phyloP scores from a whole-genome alignment of 2,888 invertebrate species.

The Apocheima hispidaria region DNA sequence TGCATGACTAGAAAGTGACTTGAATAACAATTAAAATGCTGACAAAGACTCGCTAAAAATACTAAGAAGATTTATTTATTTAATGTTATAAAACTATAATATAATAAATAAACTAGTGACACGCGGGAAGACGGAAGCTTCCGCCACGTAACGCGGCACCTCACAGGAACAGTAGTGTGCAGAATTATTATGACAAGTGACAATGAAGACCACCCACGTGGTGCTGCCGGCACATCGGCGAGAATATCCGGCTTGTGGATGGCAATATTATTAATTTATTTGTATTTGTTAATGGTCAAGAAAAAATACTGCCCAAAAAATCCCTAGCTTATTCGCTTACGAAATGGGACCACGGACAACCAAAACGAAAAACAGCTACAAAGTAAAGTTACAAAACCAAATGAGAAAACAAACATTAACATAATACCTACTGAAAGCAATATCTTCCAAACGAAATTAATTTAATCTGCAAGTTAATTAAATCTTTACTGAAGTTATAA shows the following conservation, averaged over 20 bases:
- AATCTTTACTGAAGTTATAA: constrained; percentile 12
- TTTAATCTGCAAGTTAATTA: constrained; percentile 18
- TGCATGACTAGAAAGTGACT: no score
- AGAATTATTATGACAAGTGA: constrained; percentile 43
- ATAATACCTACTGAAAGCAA: constrained; percentile 16
- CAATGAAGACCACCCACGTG: constrained; percentile 45
- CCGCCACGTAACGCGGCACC: constrained; percentile 7
- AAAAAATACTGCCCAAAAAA: background rate
- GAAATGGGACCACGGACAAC: background rate
- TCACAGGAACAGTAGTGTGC: constrained; percentile 27
- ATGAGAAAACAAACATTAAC: constrained; percentile 13
- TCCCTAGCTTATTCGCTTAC: background rate
- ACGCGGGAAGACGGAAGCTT: constrained; percentile 9
- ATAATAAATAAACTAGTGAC: no score
- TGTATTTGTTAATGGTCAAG: background rate
- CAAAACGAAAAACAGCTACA: background rate
- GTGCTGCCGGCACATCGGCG: constrained; percentile 7
- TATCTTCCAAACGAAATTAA: constrained; percentile 17
- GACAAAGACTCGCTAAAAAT: no score
- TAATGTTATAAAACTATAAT: background rate
- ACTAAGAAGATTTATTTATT: no score
- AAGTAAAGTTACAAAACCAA: background rate
- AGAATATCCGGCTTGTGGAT: constrained; percentile 42
- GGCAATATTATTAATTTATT: background rate
- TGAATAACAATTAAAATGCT: no score